Base-by-base conservation (phyloP, 2,113 vertebrate species). In the Megaceryle maxima region DNA sequence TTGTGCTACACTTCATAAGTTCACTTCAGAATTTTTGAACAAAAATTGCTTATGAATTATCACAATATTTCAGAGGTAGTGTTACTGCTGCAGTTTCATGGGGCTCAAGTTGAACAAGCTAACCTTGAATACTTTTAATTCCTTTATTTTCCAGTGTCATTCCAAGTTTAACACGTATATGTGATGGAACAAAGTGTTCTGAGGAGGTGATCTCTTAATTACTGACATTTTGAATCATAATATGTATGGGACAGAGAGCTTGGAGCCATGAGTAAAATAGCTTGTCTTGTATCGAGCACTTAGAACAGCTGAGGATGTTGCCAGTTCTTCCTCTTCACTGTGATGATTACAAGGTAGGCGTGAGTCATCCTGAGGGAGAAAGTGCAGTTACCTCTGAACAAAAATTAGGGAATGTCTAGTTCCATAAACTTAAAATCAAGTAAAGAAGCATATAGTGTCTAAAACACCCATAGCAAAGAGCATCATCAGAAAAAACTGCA, bases 221-320 rank as follows among this genome's bases (percentile, higher is more conserved):
- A 22, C 56, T 91, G 82, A 88, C 51, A 74, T 94, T 95, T 87
- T 92, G 90, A 91, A 50, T 91, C 17, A 14, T 84, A 62, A 14
- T 51, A 50, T 2, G 6, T 0, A 10, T 68, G 43, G 51, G 76
- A 59, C 60, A 51, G 91, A 92, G 25, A 83, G 67, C 64, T 70
- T 75, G 59, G 95, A 94, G 11, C 62, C 39, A 48, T 35, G 83
- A 73, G 53, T 18, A 68, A 94, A 96, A 33, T 79, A 96, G 69
- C 88, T 94, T 66, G 68, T 28, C 50, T 92, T 94, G 69, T 87
- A 81, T 51, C 5, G 16, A 41, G 18, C 43, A 60, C 56, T 95
- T 83, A 57, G 2, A n/a, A 91, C 39, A 39, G 76, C 57, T 3
- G 33, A 93, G 60, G 82, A 59, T 3, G 31, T 77, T 64, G n/a